Evolutionary conservation across 2,888 invertebrate genomes (phyloP).

Genomic region (Ophraella communa): DNA sequence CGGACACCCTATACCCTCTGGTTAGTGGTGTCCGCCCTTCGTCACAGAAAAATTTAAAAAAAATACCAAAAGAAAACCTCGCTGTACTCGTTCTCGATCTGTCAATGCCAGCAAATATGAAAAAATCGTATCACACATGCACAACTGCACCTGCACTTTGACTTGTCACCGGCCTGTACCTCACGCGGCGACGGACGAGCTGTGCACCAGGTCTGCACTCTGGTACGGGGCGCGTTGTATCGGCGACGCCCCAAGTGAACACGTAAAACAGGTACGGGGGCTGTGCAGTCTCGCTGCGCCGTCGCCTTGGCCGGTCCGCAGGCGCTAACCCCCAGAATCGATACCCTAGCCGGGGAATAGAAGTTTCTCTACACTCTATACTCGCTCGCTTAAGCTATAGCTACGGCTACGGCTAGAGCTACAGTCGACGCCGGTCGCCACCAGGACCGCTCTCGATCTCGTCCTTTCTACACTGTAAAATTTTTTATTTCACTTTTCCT

Average conservation of each 20-base stretch:
- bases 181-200: slow-evolving; percentile 30
- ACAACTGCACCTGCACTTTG: slow-evolving; percentile 32
- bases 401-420: background rate
- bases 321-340: slow-evolving; percentile 20
- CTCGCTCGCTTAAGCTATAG: slow-evolving; percentile 1
- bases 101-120: slow-evolving; percentile 18
- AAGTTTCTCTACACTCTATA: slow-evolving; percentile 18
- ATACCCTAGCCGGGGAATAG: slow-evolving; percentile 27
- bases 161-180: slow-evolving; percentile 32
- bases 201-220: slow-evolving; percentile 31
- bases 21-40: slow-evolving; percentile 23
- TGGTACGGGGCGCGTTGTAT: slow-evolving; percentile 32
- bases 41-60: slow-evolving; percentile 17
- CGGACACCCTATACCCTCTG: slow-evolving; percentile 19
- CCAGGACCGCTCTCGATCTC: background rate
- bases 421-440: background rate
- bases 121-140: slow-evolving; percentile 27
- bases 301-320: slow-evolving; percentile 15
- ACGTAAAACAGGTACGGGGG: slow-evolving; percentile 32
- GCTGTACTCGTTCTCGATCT: slow-evolving; percentile 15
- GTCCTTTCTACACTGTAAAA: background rate
- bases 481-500: background rate
- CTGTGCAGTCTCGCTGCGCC: slow-evolving; percentile 29
- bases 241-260: slow-evolving; percentile 32
- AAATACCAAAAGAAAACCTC: background rate